These are phyloP conservation scores for Clarias pachynema DNA, from an alignment of 2,797 vertebrate genomes.

Conservation along the genomic window DNA sequence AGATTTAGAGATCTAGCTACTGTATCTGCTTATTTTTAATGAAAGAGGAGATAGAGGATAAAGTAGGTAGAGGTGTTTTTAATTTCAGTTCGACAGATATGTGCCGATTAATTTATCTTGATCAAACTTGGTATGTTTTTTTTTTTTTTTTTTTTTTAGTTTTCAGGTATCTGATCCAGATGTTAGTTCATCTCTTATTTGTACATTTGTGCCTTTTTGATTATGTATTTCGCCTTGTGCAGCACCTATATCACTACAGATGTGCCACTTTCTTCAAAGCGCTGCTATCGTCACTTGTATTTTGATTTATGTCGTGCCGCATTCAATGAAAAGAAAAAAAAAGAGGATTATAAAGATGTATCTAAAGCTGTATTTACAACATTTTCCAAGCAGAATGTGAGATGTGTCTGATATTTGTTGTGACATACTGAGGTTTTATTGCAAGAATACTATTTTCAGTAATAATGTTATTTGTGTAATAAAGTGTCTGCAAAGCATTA, in stretches of 20 bases:
- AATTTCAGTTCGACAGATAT: conserved; percentile 26
- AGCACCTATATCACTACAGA: conserved; percentile 76
- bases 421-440: conserved; percentile 88
- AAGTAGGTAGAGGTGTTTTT: conserved; percentile 46
- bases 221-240: conserved; percentile 82
- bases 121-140: conserved; percentile 46
- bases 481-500: conserved; percentile 98
- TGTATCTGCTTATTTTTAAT: conserved; percentile 51
- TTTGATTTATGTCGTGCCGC: conserved; percentile 84
- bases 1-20: conserved; percentile 46
- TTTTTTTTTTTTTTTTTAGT: conserved; percentile 56
- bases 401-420: conserved; percentile 91
- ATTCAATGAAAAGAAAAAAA: conserved; percentile 74
- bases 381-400: conserved; percentile 77
- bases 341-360: conserved; percentile 67
- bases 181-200: conserved; percentile 73
- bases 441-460: conserved; percentile 99
- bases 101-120: conserved; percentile 51
- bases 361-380: conserved; percentile 78
- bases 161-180: conserved; percentile 62
- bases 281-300: conserved; percentile 88
- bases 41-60: conserved; percentile 31
- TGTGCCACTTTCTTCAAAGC: conserved; percentile 80
- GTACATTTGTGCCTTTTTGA: conserved; percentile 91
- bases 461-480: conserved; percentile 99